Percentiles rank a stretch among this genome's conserved stretches.
phyloP scores from a whole-genome alignment of 2,113 vertebrate species.

The Cercopithecus mona region DNA sequence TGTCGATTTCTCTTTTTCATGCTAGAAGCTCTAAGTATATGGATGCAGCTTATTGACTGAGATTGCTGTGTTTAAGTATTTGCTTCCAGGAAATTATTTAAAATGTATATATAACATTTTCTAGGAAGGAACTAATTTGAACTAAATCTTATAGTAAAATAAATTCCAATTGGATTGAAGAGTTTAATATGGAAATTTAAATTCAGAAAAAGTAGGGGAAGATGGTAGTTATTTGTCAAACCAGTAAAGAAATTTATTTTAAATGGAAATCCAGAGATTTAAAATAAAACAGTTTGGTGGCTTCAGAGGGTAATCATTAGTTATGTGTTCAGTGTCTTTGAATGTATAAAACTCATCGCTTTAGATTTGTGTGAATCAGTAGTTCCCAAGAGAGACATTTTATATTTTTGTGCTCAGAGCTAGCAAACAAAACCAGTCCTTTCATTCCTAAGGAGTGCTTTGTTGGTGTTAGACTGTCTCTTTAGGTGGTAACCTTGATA shows the following conservation, averaged over 20 bases:
- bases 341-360: not conserved
- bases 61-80: not conserved
- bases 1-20: not conserved
- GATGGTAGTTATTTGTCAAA: not conserved
- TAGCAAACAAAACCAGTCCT: not conserved
- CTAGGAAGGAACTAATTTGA: not conserved
- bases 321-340: not conserved
- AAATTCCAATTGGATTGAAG: not conserved
- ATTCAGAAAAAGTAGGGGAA: constrained; percentile 29
- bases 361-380: not conserved
- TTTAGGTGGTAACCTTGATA: not conserved
- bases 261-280: not conserved
- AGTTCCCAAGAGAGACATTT: not conserved
- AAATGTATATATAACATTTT: not conserved
- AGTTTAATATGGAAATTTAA: constrained; percentile 30
- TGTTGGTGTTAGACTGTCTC: not conserved
- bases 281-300: not conserved
- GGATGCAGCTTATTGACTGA: not conserved
- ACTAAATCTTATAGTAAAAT: not conserved
- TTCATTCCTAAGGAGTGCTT: not conserved
- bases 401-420: not conserved
- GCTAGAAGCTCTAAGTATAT: not conserved
- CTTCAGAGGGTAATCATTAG: not conserved
- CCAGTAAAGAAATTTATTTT: not conserved
- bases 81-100: constrained; percentile 32